phyloP scores from a whole-genome alignment of 2,797 vertebrate genomes.

The Chelmon rostratus region DNA sequence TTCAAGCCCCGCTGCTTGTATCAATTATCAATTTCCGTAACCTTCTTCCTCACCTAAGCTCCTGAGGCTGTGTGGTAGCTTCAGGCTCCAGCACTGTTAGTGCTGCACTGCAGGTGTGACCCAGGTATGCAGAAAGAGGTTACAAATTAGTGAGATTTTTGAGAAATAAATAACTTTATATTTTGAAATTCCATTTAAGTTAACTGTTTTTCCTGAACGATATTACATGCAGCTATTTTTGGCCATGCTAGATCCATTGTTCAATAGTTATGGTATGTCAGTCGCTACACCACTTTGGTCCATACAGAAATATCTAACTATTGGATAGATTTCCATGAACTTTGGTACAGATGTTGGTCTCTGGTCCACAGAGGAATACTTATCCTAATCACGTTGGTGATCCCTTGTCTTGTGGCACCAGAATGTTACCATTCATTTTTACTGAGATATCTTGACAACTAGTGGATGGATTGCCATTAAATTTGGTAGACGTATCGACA shows the following conservation, averaged over 20 bases:
- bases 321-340: neutral
- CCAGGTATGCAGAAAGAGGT: neutral
- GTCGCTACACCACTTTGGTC: neutral
- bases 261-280: neutral
- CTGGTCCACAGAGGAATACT: neutral
- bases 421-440: no score
- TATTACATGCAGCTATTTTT: neutral
- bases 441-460: no score
- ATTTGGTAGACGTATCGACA: no score
- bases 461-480: no score
- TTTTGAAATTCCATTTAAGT: neutral
- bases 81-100: neutral
- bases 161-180: neutral
- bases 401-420: no score
- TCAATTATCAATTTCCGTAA: slow-evolving; percentile 15
- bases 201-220: neutral
- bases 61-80: neutral
- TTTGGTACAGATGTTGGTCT: neutral
- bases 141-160: neutral
- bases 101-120: neutral
- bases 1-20: neutral
- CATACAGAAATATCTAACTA: neutral
- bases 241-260: neutral
- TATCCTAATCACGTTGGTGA: neutral
- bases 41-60: neutral